Conservation (phyloP, 2,113 vertebrate genomes). For the Macrotus californicus region DNA sequence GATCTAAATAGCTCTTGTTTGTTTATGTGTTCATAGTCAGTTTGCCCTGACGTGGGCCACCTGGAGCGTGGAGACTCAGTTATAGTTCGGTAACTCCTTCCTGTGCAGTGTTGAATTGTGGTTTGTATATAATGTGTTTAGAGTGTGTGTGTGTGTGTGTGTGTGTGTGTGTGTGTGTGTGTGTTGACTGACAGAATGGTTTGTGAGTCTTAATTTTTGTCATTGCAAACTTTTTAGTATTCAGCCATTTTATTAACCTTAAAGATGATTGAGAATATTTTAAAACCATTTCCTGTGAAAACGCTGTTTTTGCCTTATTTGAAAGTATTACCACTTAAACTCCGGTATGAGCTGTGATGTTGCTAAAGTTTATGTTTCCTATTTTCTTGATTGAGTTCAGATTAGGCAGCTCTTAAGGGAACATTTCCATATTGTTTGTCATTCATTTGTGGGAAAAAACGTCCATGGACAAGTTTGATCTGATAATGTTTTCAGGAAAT, state of each 20-base stretch:
- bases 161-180: not conserved
- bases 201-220: constrained; percentile 29
- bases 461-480: not conserved
- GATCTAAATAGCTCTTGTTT: not conserved
- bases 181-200: not conserved
- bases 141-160: too few relatives aligned
- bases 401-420: constrained; percentile 28
- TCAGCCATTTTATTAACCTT: constrained; percentile 2
- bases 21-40: not conserved
- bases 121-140: not conserved
- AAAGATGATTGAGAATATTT: constrained; percentile 17
- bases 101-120: not conserved
- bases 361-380: constrained; percentile 40
- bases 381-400: constrained; percentile 20
- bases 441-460: constrained; percentile 25
- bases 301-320: not conserved
- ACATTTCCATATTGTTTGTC: constrained; percentile 27
- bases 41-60: not conserved
- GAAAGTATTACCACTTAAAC: not conserved
- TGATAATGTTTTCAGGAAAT: constrained; percentile 62
- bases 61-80: not conserved
- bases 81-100: not conserved
- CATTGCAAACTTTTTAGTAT: not conserved
- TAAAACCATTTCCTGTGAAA: not conserved
- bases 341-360: not conserved